Evolutionary conservation across 2,113 vertebrate species (phyloP).

Genomic region (Triplophysa rosa): DNA sequence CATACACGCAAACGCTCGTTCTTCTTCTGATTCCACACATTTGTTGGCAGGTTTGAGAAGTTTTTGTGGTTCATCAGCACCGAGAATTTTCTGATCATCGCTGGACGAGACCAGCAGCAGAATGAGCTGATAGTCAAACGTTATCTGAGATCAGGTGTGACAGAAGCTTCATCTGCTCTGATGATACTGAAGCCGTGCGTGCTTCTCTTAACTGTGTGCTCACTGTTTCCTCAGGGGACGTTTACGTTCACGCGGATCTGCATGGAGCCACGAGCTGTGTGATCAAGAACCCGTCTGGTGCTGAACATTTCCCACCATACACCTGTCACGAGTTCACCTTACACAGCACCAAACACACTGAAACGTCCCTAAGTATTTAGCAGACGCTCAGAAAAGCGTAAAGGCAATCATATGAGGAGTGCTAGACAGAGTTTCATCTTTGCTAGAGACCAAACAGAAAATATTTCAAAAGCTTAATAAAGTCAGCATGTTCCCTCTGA

Average conservation of each 20-base stretch:
- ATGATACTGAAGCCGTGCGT: background rate
- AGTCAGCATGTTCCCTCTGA: too few species aligned
- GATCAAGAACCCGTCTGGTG: constrained; percentile 93
- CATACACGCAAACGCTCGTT: background rate
- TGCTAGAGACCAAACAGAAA: too few species aligned
- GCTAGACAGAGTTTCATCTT: too few species aligned
- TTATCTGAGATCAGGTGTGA: constrained; percentile 84
- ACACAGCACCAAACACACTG: background rate
- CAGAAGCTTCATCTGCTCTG: background rate
- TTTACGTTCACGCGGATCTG: constrained; percentile 95
- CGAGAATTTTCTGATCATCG: constrained; percentile 95
- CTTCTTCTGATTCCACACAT: background rate
- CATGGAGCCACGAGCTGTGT: constrained; percentile 97
- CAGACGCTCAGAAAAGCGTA: too few species aligned
- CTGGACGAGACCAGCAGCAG: constrained; percentile 96
- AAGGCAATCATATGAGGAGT: too few species aligned
- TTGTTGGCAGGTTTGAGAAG: constrained; percentile 92
- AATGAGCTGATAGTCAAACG: constrained; percentile 98
- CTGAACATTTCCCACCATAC: constrained; percentile 35
- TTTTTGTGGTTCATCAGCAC: constrained; percentile 99
- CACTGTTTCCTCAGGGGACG: constrained; percentile 78
- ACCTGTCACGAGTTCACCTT: background rate
- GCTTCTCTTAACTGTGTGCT: background rate
- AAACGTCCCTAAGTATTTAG: background rate
- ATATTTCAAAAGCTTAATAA: too few species aligned